Evolutionary conservation across 2,113 vertebrate species (phyloP).

Genomic region (Xenopus borealis): DNA sequence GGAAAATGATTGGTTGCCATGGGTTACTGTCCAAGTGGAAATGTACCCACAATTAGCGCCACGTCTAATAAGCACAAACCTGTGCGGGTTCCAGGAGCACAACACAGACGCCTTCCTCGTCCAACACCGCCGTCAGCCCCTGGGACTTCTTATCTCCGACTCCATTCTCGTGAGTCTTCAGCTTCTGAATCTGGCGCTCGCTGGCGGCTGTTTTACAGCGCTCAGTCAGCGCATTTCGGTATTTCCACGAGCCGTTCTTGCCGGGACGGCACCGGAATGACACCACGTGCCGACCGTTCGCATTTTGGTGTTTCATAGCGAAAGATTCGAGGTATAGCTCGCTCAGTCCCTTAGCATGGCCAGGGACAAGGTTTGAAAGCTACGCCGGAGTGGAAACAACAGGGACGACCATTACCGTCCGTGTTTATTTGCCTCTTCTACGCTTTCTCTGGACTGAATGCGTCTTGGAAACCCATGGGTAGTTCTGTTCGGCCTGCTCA

Average conservation of each 20-base stretch:
- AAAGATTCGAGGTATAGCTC: not conserved
- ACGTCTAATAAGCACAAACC: conserved; percentile 29
- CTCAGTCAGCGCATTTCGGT: conserved; percentile 18
- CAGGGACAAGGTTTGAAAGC: not conserved
- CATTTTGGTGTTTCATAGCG: conserved; percentile 19
- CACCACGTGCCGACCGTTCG: not conserved
- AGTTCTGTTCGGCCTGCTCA: too few species aligned
- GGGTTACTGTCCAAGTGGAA: too few species aligned
- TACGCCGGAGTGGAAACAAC: not conserved
- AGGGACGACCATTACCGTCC: conserved; percentile 6
- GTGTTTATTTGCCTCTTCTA: not conserved
- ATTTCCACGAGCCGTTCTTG: not conserved
- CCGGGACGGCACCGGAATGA: not conserved
- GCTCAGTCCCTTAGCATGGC: not conserved
- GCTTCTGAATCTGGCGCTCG: not conserved
- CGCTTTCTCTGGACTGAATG: too few species aligned
- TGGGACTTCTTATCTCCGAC: not conserved
- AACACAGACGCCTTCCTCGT: conserved; percentile 40
- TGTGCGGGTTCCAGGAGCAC: conserved; percentile 31
- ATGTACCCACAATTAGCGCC: too few species aligned
- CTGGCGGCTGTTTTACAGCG: conserved; percentile 4
- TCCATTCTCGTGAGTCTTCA: not conserved
- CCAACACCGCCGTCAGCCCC: conserved; percentile 17
- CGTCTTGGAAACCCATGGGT: too few species aligned
- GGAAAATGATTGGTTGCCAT: too few species aligned